These are phyloP conservation scores for Euphonia xanthogaster DNA, from an alignment of 2,797 vertebrate genomes.

Conservation along the genomic window DNA sequence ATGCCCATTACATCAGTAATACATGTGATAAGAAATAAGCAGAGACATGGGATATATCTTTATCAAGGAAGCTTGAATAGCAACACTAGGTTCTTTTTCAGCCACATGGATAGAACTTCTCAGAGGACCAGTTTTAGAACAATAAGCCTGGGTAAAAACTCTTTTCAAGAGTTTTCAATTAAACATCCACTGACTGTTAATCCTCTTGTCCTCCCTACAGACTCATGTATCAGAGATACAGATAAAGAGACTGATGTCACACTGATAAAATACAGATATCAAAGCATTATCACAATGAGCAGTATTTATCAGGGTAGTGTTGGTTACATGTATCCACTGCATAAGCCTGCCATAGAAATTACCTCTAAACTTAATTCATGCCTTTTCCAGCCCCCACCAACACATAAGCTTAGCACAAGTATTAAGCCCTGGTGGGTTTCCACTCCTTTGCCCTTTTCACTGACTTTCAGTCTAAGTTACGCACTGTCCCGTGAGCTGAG, in stretches of 20 bases:
- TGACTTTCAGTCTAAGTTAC: not conserved
- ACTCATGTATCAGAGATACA: not conserved
- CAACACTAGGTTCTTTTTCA: not conserved
- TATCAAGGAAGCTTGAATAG: not conserved
- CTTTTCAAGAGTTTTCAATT: not conserved
- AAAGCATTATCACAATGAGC: not conserved
- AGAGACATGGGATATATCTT: not conserved
- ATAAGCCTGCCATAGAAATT: not conserved
- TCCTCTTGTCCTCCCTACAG: not conserved
- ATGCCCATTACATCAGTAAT: not conserved
- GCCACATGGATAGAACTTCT: fast-evolving
- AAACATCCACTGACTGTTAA: not conserved
- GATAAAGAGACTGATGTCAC: not conserved
- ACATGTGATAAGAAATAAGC: not conserved
- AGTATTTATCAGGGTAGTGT: not conserved
- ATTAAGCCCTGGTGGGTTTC: not conserved
- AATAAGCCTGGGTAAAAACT: not conserved
- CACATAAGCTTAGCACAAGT: not conserved
- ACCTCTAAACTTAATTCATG: not conserved
- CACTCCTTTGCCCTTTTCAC: not conserved
- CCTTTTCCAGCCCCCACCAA: not conserved
- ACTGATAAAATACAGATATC: not conserved
- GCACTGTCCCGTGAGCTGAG: not conserved
- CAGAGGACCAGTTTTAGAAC: not conserved
- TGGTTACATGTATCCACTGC: not conserved